Base-by-base conservation (phyloP, 2,113 vertebrate species). In the Gallinago undulata region DNA sequence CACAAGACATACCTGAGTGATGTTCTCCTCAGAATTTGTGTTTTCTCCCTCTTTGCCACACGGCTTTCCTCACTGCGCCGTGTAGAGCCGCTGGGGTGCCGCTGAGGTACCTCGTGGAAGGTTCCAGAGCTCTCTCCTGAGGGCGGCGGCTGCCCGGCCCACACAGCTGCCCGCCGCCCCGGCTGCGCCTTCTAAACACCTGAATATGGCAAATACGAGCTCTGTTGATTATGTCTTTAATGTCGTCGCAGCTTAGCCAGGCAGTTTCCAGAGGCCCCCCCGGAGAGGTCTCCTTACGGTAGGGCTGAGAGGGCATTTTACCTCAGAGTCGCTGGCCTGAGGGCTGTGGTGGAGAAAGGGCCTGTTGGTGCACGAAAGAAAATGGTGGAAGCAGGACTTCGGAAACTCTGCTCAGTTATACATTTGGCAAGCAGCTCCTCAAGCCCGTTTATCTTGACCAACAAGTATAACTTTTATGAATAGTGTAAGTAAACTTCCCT, bases 71-170 rank as follows among this genome's bases (percentile, higher is more conserved):
- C 1, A 13, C 19, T 19, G 43, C 4, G 0, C 12, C 1, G 19
- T 1, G 6, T 2, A 1, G 13, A 16, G 39, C 19, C 47, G 33
- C 2, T 1, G 1, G 7, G 1, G 3, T 10, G 12, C 39, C 1
- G 10, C n/a, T 22, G 43, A 59, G 69, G 62, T 3, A 7, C 28
- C 14, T 28, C 11, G 27, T 3, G 33, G 47, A 8, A 18, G 72
- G 28, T 16, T 19, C 74, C 18, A 17, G 30, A 19, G 30, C 15
- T 0, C 51, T 7, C n/a, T 10, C 17, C 47, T 10, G 30, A 13
- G 43, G 23, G 43, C 1, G 5, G 53, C 1, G 4, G 27, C 79
- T 25, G 50, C 63, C 22, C 1, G 2, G 33, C 53, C 27, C n/a
- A 0, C 1, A 2, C 12, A 18, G 17, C 22, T 6, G 48, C 8